Evolutionary conservation across 2,113 vertebrate genomes (phyloP).

Genomic region (Seriola dumerili): DNA sequence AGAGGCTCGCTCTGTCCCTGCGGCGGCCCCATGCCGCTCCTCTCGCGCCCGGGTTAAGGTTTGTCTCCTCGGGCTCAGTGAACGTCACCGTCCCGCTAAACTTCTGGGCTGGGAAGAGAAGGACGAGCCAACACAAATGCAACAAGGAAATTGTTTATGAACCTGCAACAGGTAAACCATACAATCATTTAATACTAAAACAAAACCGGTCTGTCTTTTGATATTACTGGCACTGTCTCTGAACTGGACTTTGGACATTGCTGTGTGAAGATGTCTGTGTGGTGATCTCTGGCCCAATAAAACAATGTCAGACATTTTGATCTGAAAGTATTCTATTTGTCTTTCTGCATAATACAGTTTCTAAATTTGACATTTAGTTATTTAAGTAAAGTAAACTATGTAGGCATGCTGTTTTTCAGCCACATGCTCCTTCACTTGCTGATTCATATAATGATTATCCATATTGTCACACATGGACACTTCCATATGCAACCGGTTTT

Average conservation of each 20-base stretch:
- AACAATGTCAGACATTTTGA: background rate
- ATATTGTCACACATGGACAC: background rate
- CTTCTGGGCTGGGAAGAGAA: conserved; percentile 88
- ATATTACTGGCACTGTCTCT: background rate
- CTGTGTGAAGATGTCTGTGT: background rate
- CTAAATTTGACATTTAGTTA: background rate
- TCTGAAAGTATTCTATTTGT: background rate
- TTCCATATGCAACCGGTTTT: background rate
- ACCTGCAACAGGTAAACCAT: conserved; percentile 90
- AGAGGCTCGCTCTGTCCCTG: conserved; percentile 25
- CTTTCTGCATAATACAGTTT: background rate
- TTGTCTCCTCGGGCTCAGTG: conserved; percentile 84
- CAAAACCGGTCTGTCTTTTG: background rate
- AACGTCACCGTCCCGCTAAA: conserved; percentile 87
- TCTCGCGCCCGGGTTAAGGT: conserved; percentile 72
- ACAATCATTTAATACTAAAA: background rate
- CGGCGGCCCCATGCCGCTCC: conserved; percentile 41
- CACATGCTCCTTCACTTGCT: background rate
- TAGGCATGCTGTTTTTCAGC: background rate
- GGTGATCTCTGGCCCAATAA: background rate
- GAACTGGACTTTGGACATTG: conserved; percentile 61
- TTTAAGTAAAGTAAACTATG: background rate
- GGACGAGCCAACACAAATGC: conserved; percentile 78
- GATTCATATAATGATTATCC: background rate
- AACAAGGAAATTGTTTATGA: conserved; percentile 88